Evolutionary conservation across 2,888 invertebrate genomes (phyloP), one percentile per base, ranked within the genome.

Genomic region (Zhuqinia jingwanae): DNA sequence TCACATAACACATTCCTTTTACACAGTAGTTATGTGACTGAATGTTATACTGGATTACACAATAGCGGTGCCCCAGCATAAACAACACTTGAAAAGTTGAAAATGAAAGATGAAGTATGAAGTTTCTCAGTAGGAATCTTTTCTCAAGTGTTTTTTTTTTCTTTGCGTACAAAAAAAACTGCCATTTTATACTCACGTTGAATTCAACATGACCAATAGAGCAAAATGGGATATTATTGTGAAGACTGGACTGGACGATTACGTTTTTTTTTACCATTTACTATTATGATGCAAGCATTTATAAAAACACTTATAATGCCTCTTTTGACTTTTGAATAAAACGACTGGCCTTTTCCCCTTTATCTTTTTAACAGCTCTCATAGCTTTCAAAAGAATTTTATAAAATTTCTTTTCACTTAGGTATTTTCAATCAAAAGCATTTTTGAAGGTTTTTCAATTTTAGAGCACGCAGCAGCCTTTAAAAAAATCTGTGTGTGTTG

Each of bases 51-150:
- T 10, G 13, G 36, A 8, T 36, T 36, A 36, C 58, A 58, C 58
- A n/a, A 10, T 22, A 17, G 15, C 25, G n/a, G 15, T 22, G 25
- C 58, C 13, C 36, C 36, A 36, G 8, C 36, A 36, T 6, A 3
- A 8, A 36, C 36, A 70, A 13, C 42, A 70, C 47, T 47, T 45
- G 27, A 53, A 15, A 80, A 42, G 42, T 8, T 10, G 45, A 81
- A 63, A 75, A 82, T 82, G 82, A 82, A 82, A 75, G 45, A 82
- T 82, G 82, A 82, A 81, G 81, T 81, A 81, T 81, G 73, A 81
- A 82, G 75, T 75, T 60, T 75, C 82, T 75, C 82, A 75, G 82
- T 63, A 58, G 82, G 82, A 75, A 73, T 63, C 75, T 63, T 36
- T 58, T 45, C 50, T 30, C 53, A 53, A 75, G 50, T 53, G 53